A percentile compares a stretch with the other conserved stretches of the same genome.
These are phyloP conservation scores for Apodemia zela DNA, from an alignment of 2,888 invertebrate genomes.

Conservation along the genomic window DNA sequence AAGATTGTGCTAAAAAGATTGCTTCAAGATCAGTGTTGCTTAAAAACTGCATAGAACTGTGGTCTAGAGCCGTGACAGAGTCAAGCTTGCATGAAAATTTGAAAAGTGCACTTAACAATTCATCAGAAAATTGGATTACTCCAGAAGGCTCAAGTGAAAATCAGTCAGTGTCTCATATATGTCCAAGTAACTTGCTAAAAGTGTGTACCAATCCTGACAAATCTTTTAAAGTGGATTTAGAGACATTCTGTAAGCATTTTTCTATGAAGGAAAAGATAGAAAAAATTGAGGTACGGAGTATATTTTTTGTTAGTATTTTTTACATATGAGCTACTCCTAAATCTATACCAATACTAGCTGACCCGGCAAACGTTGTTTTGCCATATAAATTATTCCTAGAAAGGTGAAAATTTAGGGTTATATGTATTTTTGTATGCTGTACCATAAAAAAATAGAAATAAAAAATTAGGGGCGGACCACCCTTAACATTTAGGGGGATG, in stretches of 20 bases:
- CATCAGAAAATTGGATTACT: constrained; percentile 46
- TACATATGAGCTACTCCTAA: constrained; percentile 11
- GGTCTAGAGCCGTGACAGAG: constrained; percentile 83
- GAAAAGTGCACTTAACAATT: constrained; percentile 60
- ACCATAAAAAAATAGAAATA: too few relatives aligned
- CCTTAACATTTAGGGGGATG: too few relatives aligned
- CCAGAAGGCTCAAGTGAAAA: constrained; percentile 30
- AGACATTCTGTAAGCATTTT: constrained; percentile 94
- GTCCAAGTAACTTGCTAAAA: constrained; percentile 76
- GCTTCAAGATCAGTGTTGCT: constrained; percentile 91
- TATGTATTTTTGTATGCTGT: too few relatives aligned
- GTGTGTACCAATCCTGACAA: constrained; percentile 74
- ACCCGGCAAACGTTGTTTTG: too few relatives aligned
- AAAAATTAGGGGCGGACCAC: too few relatives aligned
- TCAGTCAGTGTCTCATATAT: constrained; percentile 45
- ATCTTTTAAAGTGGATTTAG: constrained; percentile 92
- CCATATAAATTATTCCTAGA: too few relatives aligned
- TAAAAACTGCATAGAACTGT: constrained; percentile 89
- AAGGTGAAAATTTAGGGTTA: too few relatives aligned
- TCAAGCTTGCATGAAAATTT: constrained; percentile 83
- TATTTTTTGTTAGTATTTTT: too few relatives aligned
- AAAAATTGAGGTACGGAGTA: constrained; percentile 89
- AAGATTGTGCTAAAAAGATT: constrained; percentile 84
- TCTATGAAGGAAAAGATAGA: constrained; percentile 89
- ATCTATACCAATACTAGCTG: too few relatives aligned